These are phyloP conservation scores for Rhagium mordax DNA, from an alignment of 2,888 invertebrate species.

Conservation along the genomic window DNA sequence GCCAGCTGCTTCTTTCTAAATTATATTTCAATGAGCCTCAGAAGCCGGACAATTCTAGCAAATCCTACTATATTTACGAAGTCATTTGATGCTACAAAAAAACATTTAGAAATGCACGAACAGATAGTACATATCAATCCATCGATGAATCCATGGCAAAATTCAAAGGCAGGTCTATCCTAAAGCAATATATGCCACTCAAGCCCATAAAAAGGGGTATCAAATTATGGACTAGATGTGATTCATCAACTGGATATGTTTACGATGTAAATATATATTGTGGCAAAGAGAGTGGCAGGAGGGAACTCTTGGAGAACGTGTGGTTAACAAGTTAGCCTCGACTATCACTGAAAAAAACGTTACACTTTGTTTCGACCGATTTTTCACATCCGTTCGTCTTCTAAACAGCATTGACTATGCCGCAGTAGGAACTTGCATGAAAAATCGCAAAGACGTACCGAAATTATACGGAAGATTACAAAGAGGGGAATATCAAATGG, in stretches of 20 bases:
- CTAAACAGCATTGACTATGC: neutral
- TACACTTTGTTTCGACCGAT: constrained; percentile 9
- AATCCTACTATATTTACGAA: constrained; percentile 28
- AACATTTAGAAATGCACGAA: neutral
- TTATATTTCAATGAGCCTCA: constrained; percentile 26
- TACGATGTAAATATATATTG: constrained; percentile 45
- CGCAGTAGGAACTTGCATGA: no score
- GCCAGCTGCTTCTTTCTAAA: constrained; percentile 11
- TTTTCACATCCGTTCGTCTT: constrained; percentile 5
- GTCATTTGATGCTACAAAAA: constrained; percentile 25
- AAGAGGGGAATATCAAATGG: constrained; percentile 1
- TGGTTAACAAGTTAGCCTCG: constrained; percentile 21
- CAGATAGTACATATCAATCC: constrained; percentile 25
- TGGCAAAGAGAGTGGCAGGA: constrained; percentile 35
- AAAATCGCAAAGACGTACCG: neutral
- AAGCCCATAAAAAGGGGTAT: constrained; percentile 48
- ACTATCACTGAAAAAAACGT: constrained; percentile 10
- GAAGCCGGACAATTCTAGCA: constrained; percentile 26
- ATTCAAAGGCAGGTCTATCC: constrained; percentile 42
- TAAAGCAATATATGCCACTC: constrained; percentile 40
- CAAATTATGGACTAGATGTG: constrained; percentile 42
- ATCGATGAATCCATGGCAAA: constrained; percentile 42
- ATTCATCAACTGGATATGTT: constrained; percentile 40
- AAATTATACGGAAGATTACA: neutral
- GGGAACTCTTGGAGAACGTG: constrained; percentile 14